Base-by-base conservation (phyloP, 2,113 vertebrate genomes). In the Hippocampus abdominalis region DNA sequence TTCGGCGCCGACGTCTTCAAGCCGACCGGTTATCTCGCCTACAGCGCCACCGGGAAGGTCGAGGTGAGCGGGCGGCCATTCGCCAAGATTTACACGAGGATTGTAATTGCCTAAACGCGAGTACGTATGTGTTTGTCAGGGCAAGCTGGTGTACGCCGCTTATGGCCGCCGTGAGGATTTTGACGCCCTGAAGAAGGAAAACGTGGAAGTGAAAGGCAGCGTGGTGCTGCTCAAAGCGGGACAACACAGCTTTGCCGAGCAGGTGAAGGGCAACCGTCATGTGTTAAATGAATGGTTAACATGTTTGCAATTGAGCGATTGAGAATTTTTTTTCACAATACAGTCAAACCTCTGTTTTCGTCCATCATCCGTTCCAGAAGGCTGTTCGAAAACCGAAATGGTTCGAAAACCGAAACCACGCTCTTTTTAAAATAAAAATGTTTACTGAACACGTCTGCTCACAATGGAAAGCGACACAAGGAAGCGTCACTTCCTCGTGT, bases 211-310 rank as follows among this genome's bases (percentile, higher is more conserved):
- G 67, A 87, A 74, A 40, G 92, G 76, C 48, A 78, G 85, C 25
- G 81, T 99, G 71, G 53, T 95, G 48, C 89, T 99, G 60, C 84
- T 97, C 9, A 91, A 93, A 84, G 91, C 93, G 67, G 95, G 96
- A 25, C 64, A 90, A 54, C 93, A 97, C 80, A 88, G 90, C 15
- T 92, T 96, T 84, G 94, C 96, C 27, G 92, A 97, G 82, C 95
- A 98, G 95, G 89, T 86, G 18, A 12, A 29, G 3, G 21, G 8
- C 46, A 3, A 48, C 16, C 3, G 18, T 48, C 15, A 48, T 4
- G 3, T 15, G 2, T 44, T 44, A 13, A 13, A 44, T 12, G 10
- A 11, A 11, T n/a, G n/a, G n/a, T n/a, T n/a, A n/a, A n/a, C n/a
- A n/a, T n/a, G n/a, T n/a, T 44, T 12, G 42, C 2, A 13, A 44